Evolutionary conservation across 1,140 invertebrate species (phyloP), one percentile per base, ranked within the genome.

Genomic region (Papilio aristodemus): DNA sequence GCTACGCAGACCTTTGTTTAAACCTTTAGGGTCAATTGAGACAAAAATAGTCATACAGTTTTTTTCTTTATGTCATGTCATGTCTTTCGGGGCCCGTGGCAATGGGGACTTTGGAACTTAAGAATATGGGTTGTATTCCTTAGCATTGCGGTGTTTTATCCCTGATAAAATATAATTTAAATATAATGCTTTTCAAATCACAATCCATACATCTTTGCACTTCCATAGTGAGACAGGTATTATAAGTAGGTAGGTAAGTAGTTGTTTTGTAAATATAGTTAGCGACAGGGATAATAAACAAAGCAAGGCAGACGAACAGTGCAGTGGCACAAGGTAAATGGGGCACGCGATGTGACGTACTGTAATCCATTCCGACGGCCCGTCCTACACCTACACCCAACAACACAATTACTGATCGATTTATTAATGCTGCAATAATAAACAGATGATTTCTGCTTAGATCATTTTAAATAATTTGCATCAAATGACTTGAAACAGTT

Each of bases 301-400:
- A 25, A 27, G 22, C 19, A n/a, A 27, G 22, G 17, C 70, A 69
- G 19, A 68, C 43, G 73, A 60, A 19, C 68, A 67, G 57, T 76
- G 71, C 67, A 75, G 36, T 68, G 58, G 68, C 73, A 72, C 71
- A 73, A 74, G 75, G 75, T 79, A 81, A 77, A 77, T 81, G 70
- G 77, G 75, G 67, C 80, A 73, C 58, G 50, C 67, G 68, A 36
- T 68, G 39, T n/a, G n/a, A n/a, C 71, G 73, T 71, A 14, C 36
- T 32, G 58, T 77, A 77, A 79, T 76, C 57, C 66, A 68, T 70
- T 70, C 59, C 73, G 75, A 75, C 71, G 59, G 67, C 67, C 70
- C 37, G 36, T 58, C 54, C 54, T 58, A 10, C 14, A 32, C n/a
- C 50, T 67, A n/a, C 19, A 17, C 17, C 37, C 17, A 58, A 57